Evolutionary conservation across 53 echinoderm and acorn worm genomes (phyloP).

Genomic region (Holothuria leucospilota): DNA sequence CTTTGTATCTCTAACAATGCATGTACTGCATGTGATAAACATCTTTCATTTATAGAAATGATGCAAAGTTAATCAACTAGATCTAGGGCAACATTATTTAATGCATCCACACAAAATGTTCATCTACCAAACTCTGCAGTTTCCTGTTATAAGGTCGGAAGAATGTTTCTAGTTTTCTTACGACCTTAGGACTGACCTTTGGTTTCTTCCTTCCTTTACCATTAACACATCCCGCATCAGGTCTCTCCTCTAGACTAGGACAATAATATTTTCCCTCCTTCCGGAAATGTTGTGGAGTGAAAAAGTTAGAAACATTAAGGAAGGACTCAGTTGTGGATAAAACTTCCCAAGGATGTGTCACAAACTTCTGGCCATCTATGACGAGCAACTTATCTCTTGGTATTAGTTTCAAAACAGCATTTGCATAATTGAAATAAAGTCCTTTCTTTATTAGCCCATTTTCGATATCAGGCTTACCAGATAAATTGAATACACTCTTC

Average conservation of each 20-base stretch:
- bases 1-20: too few relatives aligned
- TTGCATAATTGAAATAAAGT: background rate
- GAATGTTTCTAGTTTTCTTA: background rate
- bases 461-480: slow-evolving; percentile 3
- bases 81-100: background rate
- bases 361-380: slow-evolving; percentile 2
- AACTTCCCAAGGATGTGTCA: slow-evolving; percentile 29
- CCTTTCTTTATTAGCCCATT: slow-evolving; percentile 24
- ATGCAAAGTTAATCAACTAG: too few relatives aligned
- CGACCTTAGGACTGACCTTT: background rate
- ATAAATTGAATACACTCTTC: slow-evolving; percentile 23
- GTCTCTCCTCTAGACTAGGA: slow-evolving; percentile 9
- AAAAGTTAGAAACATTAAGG: slow-evolving; percentile 4
- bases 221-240: slow-evolving; percentile 21
- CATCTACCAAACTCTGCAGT: background rate
- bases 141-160: slow-evolving; percentile 16
- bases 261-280: slow-evolving; percentile 24
- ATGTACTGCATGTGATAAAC: too few relatives aligned
- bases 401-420: background rate
- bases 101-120: background rate
- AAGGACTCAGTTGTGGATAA: background rate
- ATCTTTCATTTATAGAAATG: too few relatives aligned
- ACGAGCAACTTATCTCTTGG: slow-evolving; percentile 32
- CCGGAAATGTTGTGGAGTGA: slow-evolving; percentile 11
- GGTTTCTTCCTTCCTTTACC: slow-evolving; percentile 39